Evolutionary conservation across 1,140 invertebrate genomes (phyloP), one percentile per base, ranked within the genome.

Genomic region (Heliothis virescens): DNA sequence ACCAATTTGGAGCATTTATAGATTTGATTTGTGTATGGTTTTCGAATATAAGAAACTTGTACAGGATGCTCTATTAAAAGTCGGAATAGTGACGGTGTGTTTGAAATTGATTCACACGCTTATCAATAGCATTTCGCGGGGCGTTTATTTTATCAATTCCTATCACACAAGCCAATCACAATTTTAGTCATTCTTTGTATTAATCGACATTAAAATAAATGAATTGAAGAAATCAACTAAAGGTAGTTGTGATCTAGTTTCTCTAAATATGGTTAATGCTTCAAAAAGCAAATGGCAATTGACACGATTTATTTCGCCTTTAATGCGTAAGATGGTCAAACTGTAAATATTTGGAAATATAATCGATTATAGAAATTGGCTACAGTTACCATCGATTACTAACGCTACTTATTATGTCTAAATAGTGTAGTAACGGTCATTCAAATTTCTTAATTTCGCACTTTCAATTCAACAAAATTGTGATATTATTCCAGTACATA

Each of bases 311-410:
- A 21, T 48, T 18, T 4, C 4, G 16, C 41, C 16, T 48, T 48
- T 10, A 16, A 48, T 48, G 63, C 63, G 41, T 67, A 48, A 41
- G 41, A 18, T 12, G 5, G 16, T 34, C 16, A 16, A 34, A 16
- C 15, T 15, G 29, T 47, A 11, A 63, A 29, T 9, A 48, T 67
- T 67, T 48, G 63, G 41, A 12, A 48, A 67, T 13, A 26, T 48
- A 67, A 67, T 67, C n/a, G 41, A 67, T 67, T 67, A 48, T 67
- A 67, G 63, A 10, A 48, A 67, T 67, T 48, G 12, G 63, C 16
- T 48, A 67, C 48, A 67, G 41, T 48, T 47, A 47, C 62, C 62
- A 47, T 48, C 11, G 63, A 67, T 48, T 48, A 48, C n/a, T 10
- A 50, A 67, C 18, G 63, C 18, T 67, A 15, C 41, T 41, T 41